A percentile compares a stretch with the other conserved stretches of the same genome.
Evolutionary conservation across 1,140 invertebrate species (phyloP).

Genomic region (Drosophila biarmipes): DNA sequence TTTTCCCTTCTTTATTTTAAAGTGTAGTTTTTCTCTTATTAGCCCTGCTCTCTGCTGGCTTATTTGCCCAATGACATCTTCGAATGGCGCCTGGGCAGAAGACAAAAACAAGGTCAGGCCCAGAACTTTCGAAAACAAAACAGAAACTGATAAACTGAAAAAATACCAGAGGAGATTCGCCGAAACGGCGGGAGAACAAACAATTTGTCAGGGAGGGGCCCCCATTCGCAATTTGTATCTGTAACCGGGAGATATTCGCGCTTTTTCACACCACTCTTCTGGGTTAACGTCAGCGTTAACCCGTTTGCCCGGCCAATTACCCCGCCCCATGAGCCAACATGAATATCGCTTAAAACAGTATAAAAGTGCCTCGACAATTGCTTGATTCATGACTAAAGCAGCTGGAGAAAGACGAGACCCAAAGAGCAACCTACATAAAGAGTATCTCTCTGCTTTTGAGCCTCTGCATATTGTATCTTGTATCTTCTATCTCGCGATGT

Average conservation of each 20-base stretch:
- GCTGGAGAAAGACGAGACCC: constrained; percentile 33
- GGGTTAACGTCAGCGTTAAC: constrained; percentile 56
- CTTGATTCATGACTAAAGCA: constrained; percentile 55
- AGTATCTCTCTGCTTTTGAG: constrained; percentile 37
- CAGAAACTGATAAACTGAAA: not conserved
- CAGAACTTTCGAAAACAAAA: constrained; percentile 71
- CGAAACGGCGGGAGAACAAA: constrained; percentile 53
- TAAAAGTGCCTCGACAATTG: constrained; percentile 69
- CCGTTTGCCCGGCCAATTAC: constrained; percentile 74
- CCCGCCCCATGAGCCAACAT: constrained; percentile 65
- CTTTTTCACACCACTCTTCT: constrained; percentile 53
- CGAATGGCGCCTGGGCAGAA: constrained; percentile 42
- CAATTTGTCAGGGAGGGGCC: constrained; percentile 73
- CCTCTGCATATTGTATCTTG: constrained; percentile 1
- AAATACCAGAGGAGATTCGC: constrained; percentile 27
- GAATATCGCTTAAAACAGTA: constrained; percentile 57
- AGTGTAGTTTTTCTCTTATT: constrained; percentile 50
- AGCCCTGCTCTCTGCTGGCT: constrained; percentile 61
- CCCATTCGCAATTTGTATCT: constrained; percentile 62
- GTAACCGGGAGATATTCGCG: constrained; percentile 51
- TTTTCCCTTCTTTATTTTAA: constrained; percentile 22
- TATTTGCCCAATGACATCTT: constrained; percentile 52
- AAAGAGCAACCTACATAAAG: constrained; percentile 57
- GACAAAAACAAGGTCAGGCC: constrained; percentile 63
- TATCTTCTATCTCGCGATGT: constrained; percentile 8